These are phyloP conservation scores for Amphiprion clarkii DNA, from an alignment of 2,797 vertebrate species.

Conservation along the genomic window DNA sequence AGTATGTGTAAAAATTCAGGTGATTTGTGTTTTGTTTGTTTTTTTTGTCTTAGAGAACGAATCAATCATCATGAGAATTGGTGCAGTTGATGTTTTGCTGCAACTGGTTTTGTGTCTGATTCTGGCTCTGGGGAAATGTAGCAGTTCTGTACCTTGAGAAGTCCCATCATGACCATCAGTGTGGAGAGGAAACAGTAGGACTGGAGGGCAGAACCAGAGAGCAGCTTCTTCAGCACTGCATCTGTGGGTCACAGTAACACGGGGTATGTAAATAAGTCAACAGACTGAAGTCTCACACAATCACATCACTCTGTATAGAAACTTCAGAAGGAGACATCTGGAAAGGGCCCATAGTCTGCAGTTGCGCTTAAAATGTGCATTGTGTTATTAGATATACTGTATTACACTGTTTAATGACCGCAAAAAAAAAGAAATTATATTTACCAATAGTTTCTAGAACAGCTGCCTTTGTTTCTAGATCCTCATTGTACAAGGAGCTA, in stretches of 20 bases:
- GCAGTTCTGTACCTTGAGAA: slow-evolving; percentile 89
- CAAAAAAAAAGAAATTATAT: background rate
- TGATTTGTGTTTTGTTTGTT: no score
- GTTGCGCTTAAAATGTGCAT: no score
- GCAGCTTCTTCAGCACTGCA: slow-evolving; percentile 89
- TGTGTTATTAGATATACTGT: no score
- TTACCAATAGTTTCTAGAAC: slow-evolving; percentile 82
- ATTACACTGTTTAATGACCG: no score
- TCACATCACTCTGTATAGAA: no score
- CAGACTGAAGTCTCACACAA: no score
- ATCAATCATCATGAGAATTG: no score
- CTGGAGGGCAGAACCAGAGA: slow-evolving; percentile 87
- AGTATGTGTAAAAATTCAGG: no score
- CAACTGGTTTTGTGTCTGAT: background rate
- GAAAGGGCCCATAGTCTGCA: background rate
- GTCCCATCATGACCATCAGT: slow-evolving; percentile 91
- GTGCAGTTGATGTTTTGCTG: no score
- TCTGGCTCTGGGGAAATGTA: background rate
- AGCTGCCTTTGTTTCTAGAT: slow-evolving; percentile 83
- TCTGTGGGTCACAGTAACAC: slow-evolving; percentile 79
- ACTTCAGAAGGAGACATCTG: no score
- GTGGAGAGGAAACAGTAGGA: slow-evolving; percentile 89
- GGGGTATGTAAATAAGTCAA: background rate
- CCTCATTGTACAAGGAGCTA: slow-evolving; percentile 90
- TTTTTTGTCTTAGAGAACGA: no score